phyloP scores from a whole-genome alignment of 2,888 invertebrate species.

The Drosophila siamana region DNA sequence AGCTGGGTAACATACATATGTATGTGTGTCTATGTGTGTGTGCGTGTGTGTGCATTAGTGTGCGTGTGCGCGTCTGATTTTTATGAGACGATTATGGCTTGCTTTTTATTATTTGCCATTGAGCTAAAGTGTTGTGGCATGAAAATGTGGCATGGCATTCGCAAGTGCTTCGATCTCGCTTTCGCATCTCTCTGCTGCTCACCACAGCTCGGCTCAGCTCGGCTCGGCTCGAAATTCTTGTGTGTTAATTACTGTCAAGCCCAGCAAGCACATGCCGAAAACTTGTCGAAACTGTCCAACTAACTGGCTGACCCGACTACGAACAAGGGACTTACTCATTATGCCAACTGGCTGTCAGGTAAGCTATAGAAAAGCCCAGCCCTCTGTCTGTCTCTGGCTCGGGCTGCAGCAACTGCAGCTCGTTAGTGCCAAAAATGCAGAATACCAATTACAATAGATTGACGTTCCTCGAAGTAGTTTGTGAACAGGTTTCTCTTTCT shows the following conservation, averaged over 20 bases:
- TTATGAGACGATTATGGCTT: conserved; percentile 80
- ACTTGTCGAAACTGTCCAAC: conserved; percentile 12
- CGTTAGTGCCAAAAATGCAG: conserved; percentile 42
- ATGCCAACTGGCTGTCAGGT: conserved; percentile 30
- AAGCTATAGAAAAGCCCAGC: conserved; percentile 14
- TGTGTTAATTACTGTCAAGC: conserved; percentile 57
- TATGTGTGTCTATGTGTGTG: conserved; percentile 13
- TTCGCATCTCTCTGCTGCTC: no score
- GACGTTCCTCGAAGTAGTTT: conserved; percentile 27
- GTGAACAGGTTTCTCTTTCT: neutral
- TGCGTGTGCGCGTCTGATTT: conserved; percentile 76
- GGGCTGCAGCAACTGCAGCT: conserved; percentile 33
- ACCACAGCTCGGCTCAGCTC: no score
- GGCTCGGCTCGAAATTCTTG: conserved; percentile 12
- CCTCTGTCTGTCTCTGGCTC: conserved; percentile 1
- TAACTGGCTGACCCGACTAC: conserved; percentile 15
- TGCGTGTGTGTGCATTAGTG: conserved; percentile 62
- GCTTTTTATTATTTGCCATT: conserved; percentile 81
- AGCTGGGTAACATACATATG: conserved; percentile 7
- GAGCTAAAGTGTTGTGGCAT: conserved; percentile 70
- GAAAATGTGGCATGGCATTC: conserved; percentile 39
- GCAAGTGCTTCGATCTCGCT: conserved; percentile 2
- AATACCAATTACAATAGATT: conserved; percentile 48
- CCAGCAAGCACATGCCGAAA: neutral
- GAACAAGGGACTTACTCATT: conserved; percentile 11